Evolutionary conservation across 2,888 invertebrate genomes (phyloP).

Genomic region (Thereva unica): DNA sequence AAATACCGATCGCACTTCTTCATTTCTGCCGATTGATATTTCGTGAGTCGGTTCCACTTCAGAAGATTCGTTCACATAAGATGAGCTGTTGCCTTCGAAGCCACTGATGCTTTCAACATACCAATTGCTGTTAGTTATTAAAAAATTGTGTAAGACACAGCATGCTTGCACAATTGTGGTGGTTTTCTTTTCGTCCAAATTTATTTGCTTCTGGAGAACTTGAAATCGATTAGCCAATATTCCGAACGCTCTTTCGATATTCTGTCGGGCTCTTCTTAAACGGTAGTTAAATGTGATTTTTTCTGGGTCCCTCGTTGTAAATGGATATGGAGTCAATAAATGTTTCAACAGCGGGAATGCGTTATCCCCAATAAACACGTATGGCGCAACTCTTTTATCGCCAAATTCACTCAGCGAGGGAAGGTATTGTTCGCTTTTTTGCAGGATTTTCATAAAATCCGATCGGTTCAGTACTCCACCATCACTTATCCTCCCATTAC

Average conservation of each 20-base stretch:
- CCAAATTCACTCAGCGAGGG: not conserved
- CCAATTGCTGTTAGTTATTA: not conserved
- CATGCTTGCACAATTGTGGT: not conserved
- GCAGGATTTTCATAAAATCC: not conserved
- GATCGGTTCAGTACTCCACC: not conserved
- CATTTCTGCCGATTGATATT: too few relatives aligned
- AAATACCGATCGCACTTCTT: too few relatives aligned
- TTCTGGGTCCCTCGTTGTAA: too few relatives aligned
- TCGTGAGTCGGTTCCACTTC: too few relatives aligned
- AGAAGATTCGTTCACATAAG: too few relatives aligned
- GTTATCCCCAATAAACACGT: too few relatives aligned
- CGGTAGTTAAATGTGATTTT: not conserved
- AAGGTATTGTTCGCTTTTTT: not conserved
- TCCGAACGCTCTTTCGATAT: constrained; percentile 8
- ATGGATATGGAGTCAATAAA: too few relatives aligned
- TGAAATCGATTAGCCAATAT: not conserved
- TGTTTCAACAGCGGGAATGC: too few relatives aligned
- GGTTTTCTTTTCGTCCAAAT: not conserved
- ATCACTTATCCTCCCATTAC: not conserved
- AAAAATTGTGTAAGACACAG: constrained; percentile 2
- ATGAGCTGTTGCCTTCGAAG: too few relatives aligned
- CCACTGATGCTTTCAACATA: too few relatives aligned
- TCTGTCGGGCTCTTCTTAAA: constrained; percentile 6
- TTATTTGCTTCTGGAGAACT: not conserved
- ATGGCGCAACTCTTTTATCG: not conserved